phyloP scores from a whole-genome alignment of 2,113 vertebrate species.

The Brienomyrus longianalis region DNA sequence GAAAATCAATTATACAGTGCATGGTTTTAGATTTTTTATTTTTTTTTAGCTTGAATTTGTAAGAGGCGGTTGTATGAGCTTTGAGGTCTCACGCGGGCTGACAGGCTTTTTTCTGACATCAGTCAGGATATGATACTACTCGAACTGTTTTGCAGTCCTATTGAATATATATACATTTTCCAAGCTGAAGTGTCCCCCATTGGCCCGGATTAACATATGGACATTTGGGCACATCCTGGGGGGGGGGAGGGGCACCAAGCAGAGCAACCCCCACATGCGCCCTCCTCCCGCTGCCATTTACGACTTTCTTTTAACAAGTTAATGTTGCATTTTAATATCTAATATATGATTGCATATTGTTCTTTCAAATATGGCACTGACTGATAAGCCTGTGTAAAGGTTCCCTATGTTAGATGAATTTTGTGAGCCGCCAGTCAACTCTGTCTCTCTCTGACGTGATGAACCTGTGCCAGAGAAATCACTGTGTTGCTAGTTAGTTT shows the following conservation, averaged over 20 bases:
- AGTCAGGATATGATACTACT: neutral
- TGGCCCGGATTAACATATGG: neutral
- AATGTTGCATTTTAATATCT: neutral
- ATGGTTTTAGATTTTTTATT: neutral
- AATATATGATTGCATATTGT: neutral
- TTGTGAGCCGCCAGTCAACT: neutral
- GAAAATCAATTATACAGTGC: neutral
- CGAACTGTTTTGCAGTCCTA: neutral
- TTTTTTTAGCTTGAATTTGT: neutral
- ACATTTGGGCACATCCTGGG: neutral
- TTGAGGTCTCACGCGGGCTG: neutral
- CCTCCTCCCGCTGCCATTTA: neutral
- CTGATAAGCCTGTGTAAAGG: neutral
- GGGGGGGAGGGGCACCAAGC: too few relatives aligned
- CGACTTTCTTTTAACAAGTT: neutral
- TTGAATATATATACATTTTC: neutral
- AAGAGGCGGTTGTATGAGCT: neutral
- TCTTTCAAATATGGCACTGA: neutral
- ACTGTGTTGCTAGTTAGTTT: neutral
- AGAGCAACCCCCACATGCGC: neutral
- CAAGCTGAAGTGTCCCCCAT: neutral
- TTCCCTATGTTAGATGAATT: neutral
- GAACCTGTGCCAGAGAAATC: neutral
- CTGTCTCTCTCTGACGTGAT: neutral
- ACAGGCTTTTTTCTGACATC: neutral